Percentiles rank a stretch among this genome's conserved stretches.
These are phyloP conservation scores for Drosophila aff. DNA, from an alignment of 1,140 invertebrate species.

Conservation along the genomic window DNA sequence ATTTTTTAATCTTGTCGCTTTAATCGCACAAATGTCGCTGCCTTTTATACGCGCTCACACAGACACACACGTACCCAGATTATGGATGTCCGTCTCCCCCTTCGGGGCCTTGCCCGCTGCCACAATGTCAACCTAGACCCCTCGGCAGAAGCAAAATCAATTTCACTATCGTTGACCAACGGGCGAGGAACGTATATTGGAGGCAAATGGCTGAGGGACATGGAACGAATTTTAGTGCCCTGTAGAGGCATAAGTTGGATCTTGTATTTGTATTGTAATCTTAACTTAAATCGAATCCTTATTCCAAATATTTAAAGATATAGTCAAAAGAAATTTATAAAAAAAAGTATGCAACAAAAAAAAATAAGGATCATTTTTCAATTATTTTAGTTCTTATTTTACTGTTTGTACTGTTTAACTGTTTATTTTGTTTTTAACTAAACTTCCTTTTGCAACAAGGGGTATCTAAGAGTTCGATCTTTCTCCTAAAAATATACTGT, in stretches of 20 bases:
- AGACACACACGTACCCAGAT: slow-evolving; percentile 37
- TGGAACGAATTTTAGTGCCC: slow-evolving; percentile 6
- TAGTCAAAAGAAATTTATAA: background rate
- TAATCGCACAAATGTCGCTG: slow-evolving; percentile 85
- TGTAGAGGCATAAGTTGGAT: background rate
- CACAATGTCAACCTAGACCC: slow-evolving; percentile 48
- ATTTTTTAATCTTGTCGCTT: slow-evolving; percentile 85
- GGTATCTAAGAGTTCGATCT: background rate
- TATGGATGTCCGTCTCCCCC: slow-evolving; percentile 38
- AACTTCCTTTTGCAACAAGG: background rate
- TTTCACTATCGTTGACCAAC: slow-evolving; percentile 79
- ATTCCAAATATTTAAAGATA: background rate
- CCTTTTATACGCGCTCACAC: slow-evolving; percentile 62
- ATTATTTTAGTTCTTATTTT: background rate
- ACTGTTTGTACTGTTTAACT: background rate
- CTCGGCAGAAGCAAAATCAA: slow-evolving; percentile 78
- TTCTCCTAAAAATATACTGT: slow-evolving; percentile 2
- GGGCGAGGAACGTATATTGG: slow-evolving; percentile 15
- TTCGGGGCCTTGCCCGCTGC: background rate
- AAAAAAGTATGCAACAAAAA: background rate
- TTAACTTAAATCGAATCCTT: background rate
- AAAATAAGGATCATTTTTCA: background rate
- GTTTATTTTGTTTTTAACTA: background rate
- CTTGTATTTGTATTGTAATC: background rate
- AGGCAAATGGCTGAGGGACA: background rate